These are phyloP conservation scores for Leptodirus hochenwartii DNA, from an alignment of 2,888 invertebrate genomes.

Conservation along the genomic window DNA sequence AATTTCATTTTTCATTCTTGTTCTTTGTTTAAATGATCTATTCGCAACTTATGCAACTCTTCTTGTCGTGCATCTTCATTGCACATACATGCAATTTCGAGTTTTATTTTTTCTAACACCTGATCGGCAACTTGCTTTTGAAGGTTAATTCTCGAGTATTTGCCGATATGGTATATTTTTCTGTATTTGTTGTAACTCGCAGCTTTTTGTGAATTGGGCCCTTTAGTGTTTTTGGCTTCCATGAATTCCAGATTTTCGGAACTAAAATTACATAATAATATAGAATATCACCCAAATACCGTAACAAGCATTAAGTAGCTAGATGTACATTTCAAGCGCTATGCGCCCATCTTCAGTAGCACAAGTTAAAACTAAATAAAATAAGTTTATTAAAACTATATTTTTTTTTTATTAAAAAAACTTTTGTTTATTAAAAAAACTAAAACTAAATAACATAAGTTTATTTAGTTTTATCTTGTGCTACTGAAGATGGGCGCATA, in stretches of 20 bases:
- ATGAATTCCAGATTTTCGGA: neutral
- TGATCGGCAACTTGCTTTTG: slow-evolving; percentile 3
- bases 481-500: too few species aligned
- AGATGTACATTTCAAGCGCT: too few species aligned
- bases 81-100: neutral
- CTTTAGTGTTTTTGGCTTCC: neutral
- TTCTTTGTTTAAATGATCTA: slow-evolving; percentile 1
- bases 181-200: neutral
- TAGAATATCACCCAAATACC: too few species aligned
- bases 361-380: too few species aligned
- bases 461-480: too few species aligned
- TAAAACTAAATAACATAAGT: too few species aligned
- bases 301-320: too few species aligned
- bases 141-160: neutral
- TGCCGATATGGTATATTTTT: neutral
- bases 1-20: slow-evolving; percentile 2
- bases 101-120: neutral
- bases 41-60: slow-evolving; percentile 2
- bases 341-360: too few species aligned
- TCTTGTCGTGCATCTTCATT: neutral
- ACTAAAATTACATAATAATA: too few species aligned
- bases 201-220: neutral
- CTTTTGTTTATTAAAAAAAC: too few species aligned
- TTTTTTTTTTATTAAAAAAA: too few species aligned
- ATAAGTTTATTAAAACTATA: too few species aligned